These are phyloP conservation scores for Pachyseris speciosa DNA, from an alignment of 64 coral and sea anemone species.

Conservation along the genomic window DNA sequence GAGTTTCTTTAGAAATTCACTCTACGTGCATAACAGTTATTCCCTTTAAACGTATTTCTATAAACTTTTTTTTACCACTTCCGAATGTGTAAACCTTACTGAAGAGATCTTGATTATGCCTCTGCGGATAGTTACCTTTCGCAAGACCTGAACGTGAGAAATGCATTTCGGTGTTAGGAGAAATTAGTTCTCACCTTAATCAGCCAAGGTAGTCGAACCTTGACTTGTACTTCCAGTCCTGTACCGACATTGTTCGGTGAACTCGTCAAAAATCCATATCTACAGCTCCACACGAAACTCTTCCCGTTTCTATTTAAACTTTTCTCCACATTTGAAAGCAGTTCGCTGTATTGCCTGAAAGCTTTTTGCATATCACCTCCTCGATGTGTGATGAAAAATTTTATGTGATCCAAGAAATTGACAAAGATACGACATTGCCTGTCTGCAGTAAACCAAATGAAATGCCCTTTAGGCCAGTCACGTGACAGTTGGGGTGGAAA, in stretches of 20 bases:
- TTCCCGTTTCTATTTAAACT: background rate
- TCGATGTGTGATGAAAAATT: slow-evolving; percentile 17
- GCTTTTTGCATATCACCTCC: slow-evolving; percentile 9
- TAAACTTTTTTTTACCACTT: no score
- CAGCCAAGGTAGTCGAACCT: background rate
- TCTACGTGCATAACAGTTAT: no score
- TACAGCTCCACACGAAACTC: slow-evolving; percentile 33
- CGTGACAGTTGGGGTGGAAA: background rate
- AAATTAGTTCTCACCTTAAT: slow-evolving; percentile 6
- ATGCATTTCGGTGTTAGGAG: no score
- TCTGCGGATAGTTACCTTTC: no score
- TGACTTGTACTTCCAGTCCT: slow-evolving; percentile 48
- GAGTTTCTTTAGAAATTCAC: no score
- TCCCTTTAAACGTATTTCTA: no score
- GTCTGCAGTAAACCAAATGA: slow-evolving; percentile 30
- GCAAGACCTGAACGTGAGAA: no score
- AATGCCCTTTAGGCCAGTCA: background rate
- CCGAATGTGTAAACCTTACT: no score
- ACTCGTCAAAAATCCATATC: slow-evolving; percentile 52
- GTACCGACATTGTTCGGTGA: slow-evolving; percentile 13
- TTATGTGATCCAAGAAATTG: slow-evolving; percentile 37
- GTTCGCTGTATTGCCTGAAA: slow-evolving; percentile 16
- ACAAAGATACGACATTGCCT: slow-evolving; percentile 4
- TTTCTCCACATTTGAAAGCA: background rate
- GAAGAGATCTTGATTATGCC: no score